Conservation (phyloP, 2,113 vertebrate genomes). For the Pithys albifrons region DNA sequence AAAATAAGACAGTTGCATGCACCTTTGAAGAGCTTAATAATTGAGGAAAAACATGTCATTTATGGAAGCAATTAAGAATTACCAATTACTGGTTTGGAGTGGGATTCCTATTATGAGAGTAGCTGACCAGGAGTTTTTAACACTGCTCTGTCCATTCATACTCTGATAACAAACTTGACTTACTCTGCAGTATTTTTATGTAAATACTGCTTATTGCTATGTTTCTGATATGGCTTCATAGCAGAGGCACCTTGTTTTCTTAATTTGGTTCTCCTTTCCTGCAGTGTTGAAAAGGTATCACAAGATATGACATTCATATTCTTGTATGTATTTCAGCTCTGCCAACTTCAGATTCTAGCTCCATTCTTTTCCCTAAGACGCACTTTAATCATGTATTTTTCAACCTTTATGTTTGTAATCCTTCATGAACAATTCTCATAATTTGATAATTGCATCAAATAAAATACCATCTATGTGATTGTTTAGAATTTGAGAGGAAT, state of each 20-base stretch:
- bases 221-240: not conserved
- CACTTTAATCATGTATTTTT: not conserved
- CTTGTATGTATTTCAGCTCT: not conserved
- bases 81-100: not conserved
- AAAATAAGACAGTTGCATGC: not conserved
- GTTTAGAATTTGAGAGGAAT: not conserved
- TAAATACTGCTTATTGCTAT: not conserved
- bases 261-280: not conserved
- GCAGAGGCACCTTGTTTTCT: not conserved
- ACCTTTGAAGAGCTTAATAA: not conserved
- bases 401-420: not conserved
- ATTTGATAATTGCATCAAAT: not conserved
- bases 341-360: not conserved
- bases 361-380: not conserved
- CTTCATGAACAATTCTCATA: not conserved
- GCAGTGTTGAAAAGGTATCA: not conserved
- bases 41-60: not conserved
- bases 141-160: not conserved
- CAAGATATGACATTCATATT: not conserved
- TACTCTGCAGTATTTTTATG: not conserved
- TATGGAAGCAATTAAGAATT: not conserved
- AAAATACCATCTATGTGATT: not conserved
- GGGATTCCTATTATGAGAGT: not conserved
- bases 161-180: not conserved
- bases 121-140: not conserved